These are phyloP conservation scores for Riparia riparia DNA, from an alignment of 2,113 vertebrate genomes.

Conservation along the genomic window DNA sequence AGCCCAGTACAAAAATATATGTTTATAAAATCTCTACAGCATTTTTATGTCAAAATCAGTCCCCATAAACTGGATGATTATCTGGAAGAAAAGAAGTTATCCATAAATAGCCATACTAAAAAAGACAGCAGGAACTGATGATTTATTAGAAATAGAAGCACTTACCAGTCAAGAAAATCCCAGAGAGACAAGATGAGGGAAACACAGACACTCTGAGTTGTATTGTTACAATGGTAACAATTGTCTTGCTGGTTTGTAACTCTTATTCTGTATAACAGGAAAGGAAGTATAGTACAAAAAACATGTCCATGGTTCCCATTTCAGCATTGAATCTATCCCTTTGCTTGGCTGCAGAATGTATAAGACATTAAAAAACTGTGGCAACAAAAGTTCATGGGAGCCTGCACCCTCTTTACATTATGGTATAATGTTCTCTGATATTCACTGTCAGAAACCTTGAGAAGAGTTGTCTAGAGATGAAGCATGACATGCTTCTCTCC, in stretches of 20 bases:
- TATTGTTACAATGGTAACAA: neutral
- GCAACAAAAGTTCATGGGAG: neutral
- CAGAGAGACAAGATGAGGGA: neutral
- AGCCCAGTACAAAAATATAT: neutral
- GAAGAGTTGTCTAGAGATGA: neutral
- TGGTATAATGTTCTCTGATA: neutral
- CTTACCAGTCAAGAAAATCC: constrained; percentile 7
- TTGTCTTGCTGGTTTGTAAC: constrained; percentile 1
- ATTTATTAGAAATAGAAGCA: constrained; percentile 12
- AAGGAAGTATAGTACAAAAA: neutral
- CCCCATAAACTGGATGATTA: neutral
- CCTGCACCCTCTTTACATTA: neutral
- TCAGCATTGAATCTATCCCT: neutral
- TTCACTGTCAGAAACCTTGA: neutral
- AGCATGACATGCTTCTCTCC: neutral
- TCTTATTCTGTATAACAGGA: neutral
- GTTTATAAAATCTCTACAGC: neutral
- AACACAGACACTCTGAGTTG: neutral
- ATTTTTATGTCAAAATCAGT: constrained; percentile 1
- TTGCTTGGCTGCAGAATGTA: neutral
- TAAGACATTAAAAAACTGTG: neutral
- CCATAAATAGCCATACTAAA: neutral
- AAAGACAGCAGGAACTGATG: constrained; percentile 4
- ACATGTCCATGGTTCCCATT: neutral
- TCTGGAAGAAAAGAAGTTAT: constrained; percentile 1